Percentiles rank a stretch among this genome's conserved stretches.
phyloP scores from a whole-genome alignment of 2,113 vertebrate genomes.

The Onychorhynchus coronatus region DNA sequence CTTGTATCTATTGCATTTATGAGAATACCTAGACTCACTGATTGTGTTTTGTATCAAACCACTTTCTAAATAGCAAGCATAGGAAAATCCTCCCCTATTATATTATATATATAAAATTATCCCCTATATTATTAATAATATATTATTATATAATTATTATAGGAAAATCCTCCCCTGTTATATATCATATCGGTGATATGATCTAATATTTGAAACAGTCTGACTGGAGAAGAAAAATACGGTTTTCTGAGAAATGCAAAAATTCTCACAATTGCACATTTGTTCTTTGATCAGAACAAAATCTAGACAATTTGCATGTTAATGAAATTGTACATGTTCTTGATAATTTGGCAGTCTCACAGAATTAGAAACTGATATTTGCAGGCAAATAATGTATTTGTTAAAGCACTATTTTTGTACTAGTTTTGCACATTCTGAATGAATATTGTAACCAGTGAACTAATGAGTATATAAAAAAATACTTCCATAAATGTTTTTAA shows the following conservation, averaged over 20 bases:
- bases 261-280: neutral
- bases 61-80: neutral
- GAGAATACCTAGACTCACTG: neutral
- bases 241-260: neutral
- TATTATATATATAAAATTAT: too few species aligned
- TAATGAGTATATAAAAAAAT: neutral
- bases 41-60: neutral
- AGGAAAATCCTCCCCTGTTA: neutral
- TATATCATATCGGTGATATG: neutral
- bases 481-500: neutral
- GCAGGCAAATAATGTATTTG: neutral
- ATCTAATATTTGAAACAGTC: neutral
- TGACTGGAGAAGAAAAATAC: neutral
- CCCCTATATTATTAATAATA: too few species aligned
- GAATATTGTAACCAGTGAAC: neutral
- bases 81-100: neutral
- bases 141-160: too few species aligned
- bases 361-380: neutral
- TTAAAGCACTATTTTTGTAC: neutral
- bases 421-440: neutral
- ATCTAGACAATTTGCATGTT: neutral
- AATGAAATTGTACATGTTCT: neutral
- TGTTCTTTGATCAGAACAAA: neutral
- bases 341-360: neutral
- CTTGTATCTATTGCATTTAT: neutral